These are phyloP conservation scores for Martes martes DNA, from an alignment of 2,113 vertebrate species.

Conservation along the genomic window DNA sequence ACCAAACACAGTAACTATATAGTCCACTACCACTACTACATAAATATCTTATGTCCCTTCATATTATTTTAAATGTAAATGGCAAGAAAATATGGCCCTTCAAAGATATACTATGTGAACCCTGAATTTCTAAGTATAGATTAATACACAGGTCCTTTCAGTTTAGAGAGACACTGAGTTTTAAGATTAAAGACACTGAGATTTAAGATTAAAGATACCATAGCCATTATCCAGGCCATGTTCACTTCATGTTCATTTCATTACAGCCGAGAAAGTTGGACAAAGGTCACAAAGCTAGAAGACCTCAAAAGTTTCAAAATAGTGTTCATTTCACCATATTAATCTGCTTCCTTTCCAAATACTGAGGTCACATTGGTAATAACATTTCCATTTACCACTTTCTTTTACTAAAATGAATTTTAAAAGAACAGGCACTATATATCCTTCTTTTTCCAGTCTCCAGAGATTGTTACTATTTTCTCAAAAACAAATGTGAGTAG, in stretches of 20 bases:
- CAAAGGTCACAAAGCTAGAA: not conserved
- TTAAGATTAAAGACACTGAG: not conserved
- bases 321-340: not conserved
- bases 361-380: not conserved
- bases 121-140: not conserved
- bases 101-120: not conserved
- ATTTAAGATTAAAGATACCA: conserved; percentile 10
- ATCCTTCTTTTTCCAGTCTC: not conserved
- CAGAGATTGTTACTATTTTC: conserved; percentile 8
- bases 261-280: not conserved
- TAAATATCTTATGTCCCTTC: not conserved
- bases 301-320: not conserved
- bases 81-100: not conserved
- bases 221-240: not conserved
- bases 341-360: conserved; percentile 32
- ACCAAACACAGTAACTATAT: not conserved
- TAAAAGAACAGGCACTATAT: not conserved
- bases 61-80: conserved; percentile 13
- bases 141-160: not conserved
- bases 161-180: not conserved
- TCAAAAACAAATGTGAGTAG: not conserved
- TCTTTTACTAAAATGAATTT: conserved; percentile 5
- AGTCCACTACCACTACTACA: not conserved
- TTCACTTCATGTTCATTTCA: not conserved
- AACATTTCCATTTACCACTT: conserved; percentile 2